Evolutionary conservation across 1,140 invertebrate species (phyloP), one percentile per base, ranked within the genome.

Genomic region (Aculops lycopersici): DNA sequence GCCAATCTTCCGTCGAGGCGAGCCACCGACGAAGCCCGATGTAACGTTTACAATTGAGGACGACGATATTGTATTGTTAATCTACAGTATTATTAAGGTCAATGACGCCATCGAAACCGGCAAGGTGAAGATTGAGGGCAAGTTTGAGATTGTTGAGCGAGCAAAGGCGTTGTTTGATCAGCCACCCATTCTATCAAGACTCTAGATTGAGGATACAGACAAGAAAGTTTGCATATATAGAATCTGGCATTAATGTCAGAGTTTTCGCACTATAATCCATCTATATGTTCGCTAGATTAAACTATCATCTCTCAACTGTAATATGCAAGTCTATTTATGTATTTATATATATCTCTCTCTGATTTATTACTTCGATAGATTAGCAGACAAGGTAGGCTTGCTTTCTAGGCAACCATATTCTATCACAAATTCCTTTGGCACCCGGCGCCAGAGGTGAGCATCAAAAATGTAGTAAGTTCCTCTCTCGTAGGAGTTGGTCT

Each of bases 401-500:
- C 74, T 77, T 60, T 94, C 84, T 56, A 95, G 64, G 63, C 92
- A 90, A 58, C 80, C 80, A 63, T 92, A 90, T 60, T 94, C 84
- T 57, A 94, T 65, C 63, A 83, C 72, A 63, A 92, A 88, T 61
- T 92, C 83, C 61, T 90, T 92, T 49, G 77, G 70, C 16, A 62
- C 75, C 65, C 81, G 88, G 54, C 80, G 69, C 83, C 83, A 94
- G 60, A 74, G 60, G 13, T 55, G 72, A 51, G 79, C 77, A 65
- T 97, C 90, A 60, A 95, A 98, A 60, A 88, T 90, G 63, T 86
- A 92, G 63, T 95, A 97, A 48, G 83, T 92, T 59, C 88, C 86
- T 52, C 83, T 67, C 64, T 95, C 88, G 60, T 86, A 94, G 46
- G 74, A 79, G 46, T 67, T 68, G 47, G 81, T 88, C 62, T 94